These are phyloP conservation scores for Cercopithecus mitis DNA, from an alignment of 2,797 vertebrate species.

Conservation along the genomic window DNA sequence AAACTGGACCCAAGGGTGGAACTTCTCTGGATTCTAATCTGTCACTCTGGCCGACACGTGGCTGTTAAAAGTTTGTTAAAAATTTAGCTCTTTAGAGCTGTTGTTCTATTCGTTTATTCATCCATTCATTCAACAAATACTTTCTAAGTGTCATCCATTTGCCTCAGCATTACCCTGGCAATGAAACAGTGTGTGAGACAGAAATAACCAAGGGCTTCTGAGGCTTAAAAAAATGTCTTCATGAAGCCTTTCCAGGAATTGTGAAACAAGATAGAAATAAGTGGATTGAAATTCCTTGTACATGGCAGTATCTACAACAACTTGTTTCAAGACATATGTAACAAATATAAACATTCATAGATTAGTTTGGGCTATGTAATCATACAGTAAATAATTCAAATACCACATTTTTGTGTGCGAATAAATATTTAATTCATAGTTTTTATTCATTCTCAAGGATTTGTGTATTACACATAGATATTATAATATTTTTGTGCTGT, in stretches of 20 bases:
- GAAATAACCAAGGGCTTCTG: neutral
- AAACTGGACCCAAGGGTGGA: neutral
- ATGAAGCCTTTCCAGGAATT: neutral
- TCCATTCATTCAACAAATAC: neutral
- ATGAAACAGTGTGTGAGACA: neutral
- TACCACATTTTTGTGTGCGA: neutral
- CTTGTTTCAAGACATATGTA: neutral
- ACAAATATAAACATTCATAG: neutral
- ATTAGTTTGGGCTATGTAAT: neutral
- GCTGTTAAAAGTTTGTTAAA: neutral
- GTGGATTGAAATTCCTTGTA: neutral
- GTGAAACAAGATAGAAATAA: neutral
- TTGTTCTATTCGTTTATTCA: neutral
- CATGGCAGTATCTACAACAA: neutral
- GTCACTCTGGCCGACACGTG: neutral
- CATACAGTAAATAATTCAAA: neutral
- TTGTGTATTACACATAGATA: neutral
- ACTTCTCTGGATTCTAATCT: neutral
- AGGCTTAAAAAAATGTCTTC: neutral
- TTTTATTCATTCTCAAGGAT: neutral
- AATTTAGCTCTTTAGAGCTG: neutral
- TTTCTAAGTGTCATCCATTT: neutral
- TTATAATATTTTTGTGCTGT: neutral
- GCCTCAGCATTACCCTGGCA: neutral
- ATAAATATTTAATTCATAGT: neutral